Conservation (phyloP, 30 jellyfish, hydroid and myxozoan species). For the Nemopilema nomurai region DNA sequence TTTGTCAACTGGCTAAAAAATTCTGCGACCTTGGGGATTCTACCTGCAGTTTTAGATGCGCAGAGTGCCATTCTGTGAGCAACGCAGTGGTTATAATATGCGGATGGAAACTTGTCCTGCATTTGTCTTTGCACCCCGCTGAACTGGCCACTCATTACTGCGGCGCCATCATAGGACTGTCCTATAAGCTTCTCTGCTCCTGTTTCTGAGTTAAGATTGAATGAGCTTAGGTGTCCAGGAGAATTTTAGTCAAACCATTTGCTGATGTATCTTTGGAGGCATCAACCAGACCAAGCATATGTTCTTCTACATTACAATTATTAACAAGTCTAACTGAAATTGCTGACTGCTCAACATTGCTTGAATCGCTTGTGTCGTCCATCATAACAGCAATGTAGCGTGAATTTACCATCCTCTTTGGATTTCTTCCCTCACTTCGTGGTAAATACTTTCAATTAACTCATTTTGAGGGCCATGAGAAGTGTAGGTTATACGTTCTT, state of each 20-base stretch:
- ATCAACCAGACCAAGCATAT: constrained; percentile 36
- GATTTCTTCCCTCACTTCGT: constrained; percentile 30
- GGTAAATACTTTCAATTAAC: background rate
- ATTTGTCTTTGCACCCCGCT: background rate
- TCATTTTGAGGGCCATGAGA: constrained; percentile 27
- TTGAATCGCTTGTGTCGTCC: constrained; percentile 40
- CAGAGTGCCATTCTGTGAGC: background rate
- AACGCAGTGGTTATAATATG: background rate
- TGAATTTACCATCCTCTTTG: constrained; percentile 5
- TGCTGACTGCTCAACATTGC: constrained; percentile 7
- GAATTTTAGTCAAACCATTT: constrained; percentile 19
- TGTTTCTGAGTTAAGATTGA: background rate
- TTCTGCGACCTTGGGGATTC: background rate
- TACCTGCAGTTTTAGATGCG: background rate
- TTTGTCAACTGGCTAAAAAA: background rate
- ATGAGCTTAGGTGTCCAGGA: background rate
- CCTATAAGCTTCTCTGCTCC: background rate
- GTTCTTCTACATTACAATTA: constrained; percentile 32
- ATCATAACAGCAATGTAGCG: constrained; percentile 18
- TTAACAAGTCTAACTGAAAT: background rate
- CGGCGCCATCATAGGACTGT: background rate
- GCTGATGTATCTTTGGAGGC: constrained; percentile 22
- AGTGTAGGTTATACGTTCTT: constrained; percentile 2
- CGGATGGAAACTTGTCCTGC: background rate
- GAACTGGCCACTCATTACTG: background rate